phyloP scores from a whole-genome alignment of 2,888 invertebrate genomes.

The Dryocosmus kuriphilus region DNA sequence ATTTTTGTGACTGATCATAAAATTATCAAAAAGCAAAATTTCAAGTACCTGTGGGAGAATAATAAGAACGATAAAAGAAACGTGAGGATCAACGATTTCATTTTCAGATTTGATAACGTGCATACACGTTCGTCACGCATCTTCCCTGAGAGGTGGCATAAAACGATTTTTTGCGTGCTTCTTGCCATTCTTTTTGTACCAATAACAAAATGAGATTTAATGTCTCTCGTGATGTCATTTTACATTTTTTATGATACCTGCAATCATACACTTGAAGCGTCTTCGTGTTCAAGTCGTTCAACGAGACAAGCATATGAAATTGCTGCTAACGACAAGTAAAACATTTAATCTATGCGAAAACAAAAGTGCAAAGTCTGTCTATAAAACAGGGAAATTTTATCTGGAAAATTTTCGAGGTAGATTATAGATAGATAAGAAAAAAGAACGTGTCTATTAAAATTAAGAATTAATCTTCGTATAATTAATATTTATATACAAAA shows the following conservation, averaged over 20 bases:
- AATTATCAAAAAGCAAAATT: neutral
- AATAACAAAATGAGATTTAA: neutral
- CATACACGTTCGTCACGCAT: neutral
- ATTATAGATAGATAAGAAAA: no score
- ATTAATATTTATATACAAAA: no score
- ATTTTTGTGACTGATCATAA: neutral
- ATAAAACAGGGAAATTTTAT: neutral
- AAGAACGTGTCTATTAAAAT: no score
- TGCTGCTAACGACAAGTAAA: neutral
- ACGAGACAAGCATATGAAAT: neutral
- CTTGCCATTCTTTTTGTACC: neutral
- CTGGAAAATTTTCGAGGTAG: no score
- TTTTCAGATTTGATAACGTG: neutral
- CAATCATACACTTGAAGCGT: neutral
- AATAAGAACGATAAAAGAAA: neutral
- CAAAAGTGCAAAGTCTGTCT: neutral
- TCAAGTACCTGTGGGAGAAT: neutral
- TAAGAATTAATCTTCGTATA: no score
- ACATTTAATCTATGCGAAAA: neutral
- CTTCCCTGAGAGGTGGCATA: neutral
- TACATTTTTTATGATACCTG: neutral
- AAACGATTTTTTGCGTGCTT: neutral
- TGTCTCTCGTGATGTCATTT: neutral
- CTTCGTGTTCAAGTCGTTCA: neutral
- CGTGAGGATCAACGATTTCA: neutral